These are phyloP conservation scores for Cryptocephalus moraei DNA, from an alignment of 2,888 invertebrate genomes.

Conservation along the genomic window DNA sequence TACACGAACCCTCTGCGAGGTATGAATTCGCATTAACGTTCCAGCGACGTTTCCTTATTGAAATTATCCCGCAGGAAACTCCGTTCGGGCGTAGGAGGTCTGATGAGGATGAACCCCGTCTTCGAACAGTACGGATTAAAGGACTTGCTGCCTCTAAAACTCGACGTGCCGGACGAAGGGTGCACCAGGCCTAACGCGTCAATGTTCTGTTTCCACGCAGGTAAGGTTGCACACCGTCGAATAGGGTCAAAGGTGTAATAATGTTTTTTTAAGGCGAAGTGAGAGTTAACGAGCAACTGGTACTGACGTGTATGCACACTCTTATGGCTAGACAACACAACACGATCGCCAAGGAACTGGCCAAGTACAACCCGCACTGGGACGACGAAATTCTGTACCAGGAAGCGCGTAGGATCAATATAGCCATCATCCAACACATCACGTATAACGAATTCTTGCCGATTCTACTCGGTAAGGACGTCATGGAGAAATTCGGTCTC, in stretches of 20 bases:
- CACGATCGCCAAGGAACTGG: conserved; percentile 64
- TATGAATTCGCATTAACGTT: conserved; percentile 25
- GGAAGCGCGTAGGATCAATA: conserved; percentile 73
- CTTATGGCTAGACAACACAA: conserved; percentile 88
- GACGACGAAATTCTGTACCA: conserved; percentile 87
- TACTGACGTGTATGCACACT: conserved; percentile 85
- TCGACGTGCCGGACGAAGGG: conserved; percentile 86
- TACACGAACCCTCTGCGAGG: conserved; percentile 71
- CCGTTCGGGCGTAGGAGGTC: conserved; percentile 70
- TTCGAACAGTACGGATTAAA: conserved; percentile 80
- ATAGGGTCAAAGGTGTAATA: no score
- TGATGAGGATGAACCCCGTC: conserved; percentile 79
- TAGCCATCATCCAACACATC: conserved; percentile 81
- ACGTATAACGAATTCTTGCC: conserved; percentile 87
- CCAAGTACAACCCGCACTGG: conserved; percentile 83
- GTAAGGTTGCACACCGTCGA: conserved; percentile 27
- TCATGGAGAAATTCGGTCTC: conserved; percentile 84
- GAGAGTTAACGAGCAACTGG: conserved; percentile 84
- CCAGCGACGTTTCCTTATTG: neutral
- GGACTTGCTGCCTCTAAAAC: conserved; percentile 75
- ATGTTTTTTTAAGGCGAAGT: conserved; percentile 59
- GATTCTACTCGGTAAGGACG: conserved; percentile 78
- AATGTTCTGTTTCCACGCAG: conserved; percentile 89
- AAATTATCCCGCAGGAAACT: conserved; percentile 51
- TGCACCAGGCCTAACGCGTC: conserved; percentile 82